A percentile compares a stretch with the other conserved stretches of the same genome.
These are phyloP conservation scores for Aepyceros melampus DNA, from an alignment of 2,113 vertebrate genomes.

Conservation along the genomic window DNA sequence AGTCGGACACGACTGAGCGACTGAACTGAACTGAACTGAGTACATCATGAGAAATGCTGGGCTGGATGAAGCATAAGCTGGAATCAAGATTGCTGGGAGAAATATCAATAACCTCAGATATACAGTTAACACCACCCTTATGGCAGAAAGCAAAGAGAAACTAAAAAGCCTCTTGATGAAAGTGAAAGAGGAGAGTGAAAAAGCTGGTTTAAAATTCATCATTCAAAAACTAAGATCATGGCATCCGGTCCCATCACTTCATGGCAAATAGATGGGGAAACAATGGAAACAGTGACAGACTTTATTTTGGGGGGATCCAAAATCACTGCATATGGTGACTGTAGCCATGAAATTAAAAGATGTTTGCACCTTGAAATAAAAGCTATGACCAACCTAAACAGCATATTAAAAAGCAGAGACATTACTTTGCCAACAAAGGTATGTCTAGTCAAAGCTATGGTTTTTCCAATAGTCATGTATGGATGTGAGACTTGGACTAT, in stretches of 20 bases:
- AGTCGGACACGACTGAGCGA: no score
- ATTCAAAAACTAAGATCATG: background rate
- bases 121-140: background rate
- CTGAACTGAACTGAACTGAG: no score
- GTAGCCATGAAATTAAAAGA: background rate
- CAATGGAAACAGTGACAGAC: background rate
- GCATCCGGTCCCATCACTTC: rapidly evolving
- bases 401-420: background rate
- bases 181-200: background rate
- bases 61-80: background rate
- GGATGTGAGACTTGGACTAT: background rate
- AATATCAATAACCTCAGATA: background rate
- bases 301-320: background rate
- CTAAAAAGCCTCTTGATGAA: background rate
- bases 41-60: background rate
- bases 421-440: background rate
- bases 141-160: background rate
- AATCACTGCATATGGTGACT: background rate
- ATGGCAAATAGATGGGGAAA: background rate
- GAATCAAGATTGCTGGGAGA: background rate
- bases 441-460: rapidly evolving
- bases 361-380: background rate
- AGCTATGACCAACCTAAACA: background rate
- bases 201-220: background rate
- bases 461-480: background rate